These are phyloP conservation scores for Drosophila gunungcola DNA, from an alignment of 1,140 invertebrate genomes.

Conservation along the genomic window DNA sequence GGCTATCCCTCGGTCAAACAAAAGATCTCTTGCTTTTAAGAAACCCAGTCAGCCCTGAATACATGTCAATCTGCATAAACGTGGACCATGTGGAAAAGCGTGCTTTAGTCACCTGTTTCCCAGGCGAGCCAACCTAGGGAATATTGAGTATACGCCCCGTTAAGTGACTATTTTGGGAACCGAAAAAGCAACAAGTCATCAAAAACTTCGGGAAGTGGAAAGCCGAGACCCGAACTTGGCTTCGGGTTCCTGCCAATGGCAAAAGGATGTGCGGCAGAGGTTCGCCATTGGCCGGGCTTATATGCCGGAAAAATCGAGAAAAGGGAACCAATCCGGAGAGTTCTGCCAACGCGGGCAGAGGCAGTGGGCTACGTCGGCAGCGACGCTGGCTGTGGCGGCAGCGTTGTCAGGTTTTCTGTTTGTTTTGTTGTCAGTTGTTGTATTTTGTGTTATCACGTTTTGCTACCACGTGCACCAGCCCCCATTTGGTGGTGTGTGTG, in stretches of 20 bases:
- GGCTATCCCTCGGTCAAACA: background rate
- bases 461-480: constrained; percentile 77
- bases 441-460: constrained; percentile 83
- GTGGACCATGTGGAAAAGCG: background rate
- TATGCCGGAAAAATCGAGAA: constrained; percentile 11
- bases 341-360: background rate
- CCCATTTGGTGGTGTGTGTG: constrained; percentile 27
- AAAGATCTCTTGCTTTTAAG: background rate
- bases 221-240: background rate
- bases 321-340: constrained; percentile 53
- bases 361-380: background rate
- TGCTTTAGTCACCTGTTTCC: constrained; percentile 27
- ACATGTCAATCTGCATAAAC: background rate
- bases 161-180: constrained; percentile 34
- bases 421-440: constrained; percentile 79
- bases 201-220: constrained; percentile 1
- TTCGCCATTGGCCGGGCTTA: constrained; percentile 60
- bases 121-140: constrained; percentile 4
- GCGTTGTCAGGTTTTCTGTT: constrained; percentile 79
- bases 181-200: constrained; percentile 63
- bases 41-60: background rate
- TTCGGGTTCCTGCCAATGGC: constrained; percentile 51
- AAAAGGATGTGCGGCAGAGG: constrained; percentile 45
- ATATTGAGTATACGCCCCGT: constrained; percentile 68
- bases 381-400: constrained; percentile 17